Evolutionary conservation across 1,140 invertebrate species (phyloP), one percentile per base, ranked within the genome.

Genomic region (Hesperophylax magnus): DNA sequence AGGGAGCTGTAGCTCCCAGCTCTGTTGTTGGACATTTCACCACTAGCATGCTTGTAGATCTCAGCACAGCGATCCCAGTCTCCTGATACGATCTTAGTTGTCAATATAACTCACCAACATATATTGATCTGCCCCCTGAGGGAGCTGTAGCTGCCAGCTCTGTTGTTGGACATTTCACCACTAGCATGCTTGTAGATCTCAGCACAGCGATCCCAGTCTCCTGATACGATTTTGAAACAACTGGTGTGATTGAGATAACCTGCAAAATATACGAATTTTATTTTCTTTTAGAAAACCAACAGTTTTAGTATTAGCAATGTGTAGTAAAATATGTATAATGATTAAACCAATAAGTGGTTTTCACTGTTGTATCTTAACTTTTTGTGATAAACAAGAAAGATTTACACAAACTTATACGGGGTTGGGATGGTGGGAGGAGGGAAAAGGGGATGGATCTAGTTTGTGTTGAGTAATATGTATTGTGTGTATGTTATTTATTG

Each of bases 41-140:
- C 22, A n/a, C 24, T 69, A 2, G 78, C 69, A 4, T 17, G 15
- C 8, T 65, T 71, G 56, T 74, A 75, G 58, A 20, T 52, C 9
- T 60, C 39, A n/a, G 67, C 27, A 54, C 78, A 80, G 11, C 78
- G 18, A 9, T 80, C 56, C 78, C 78, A 80, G 60, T 80, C 78
- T 15, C 61, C 71, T 18, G 78, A 65, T 14, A 80, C 61, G 20
- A 34, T 74, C n/a, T n/a, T n/a, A n/a, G n/a, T n/a, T n/a, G 39
- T 47, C 0, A 14, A 1, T 14, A 14, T 8, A 47, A 47, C 39
- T 47, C 39, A 80, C 78, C 78, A 80, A n/a, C 78, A 80, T 24
- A 75, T 63, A n/a, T 80, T 54, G n/a, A 75, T 20, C 18, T 72
- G 77, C 4, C 34, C 52, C 58, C 54, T 72, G 24, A 39, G 22